phyloP scores from a whole-genome alignment of 2,888 invertebrate species.

The Brachypterus glaber region DNA sequence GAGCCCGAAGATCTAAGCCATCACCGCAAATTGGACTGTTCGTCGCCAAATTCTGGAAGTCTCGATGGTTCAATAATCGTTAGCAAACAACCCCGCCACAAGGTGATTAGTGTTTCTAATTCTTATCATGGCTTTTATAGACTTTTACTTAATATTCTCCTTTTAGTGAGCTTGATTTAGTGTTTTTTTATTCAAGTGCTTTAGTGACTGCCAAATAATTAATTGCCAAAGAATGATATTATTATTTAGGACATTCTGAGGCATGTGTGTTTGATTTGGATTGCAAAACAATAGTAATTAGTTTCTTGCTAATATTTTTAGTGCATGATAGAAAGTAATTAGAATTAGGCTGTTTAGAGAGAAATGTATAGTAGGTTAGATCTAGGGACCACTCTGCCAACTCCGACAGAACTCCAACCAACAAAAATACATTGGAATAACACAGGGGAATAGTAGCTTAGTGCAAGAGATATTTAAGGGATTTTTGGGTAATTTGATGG shows the following conservation, averaged over 20 bases:
- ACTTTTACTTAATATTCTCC: too few relatives aligned
- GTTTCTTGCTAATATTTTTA: conserved; percentile 3
- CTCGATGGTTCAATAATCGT: conserved; percentile 49
- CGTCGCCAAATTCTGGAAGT: conserved; percentile 45
- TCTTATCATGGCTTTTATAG: neutral
- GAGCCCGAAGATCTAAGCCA: conserved; percentile 74
- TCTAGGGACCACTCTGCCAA: conserved; percentile 24
- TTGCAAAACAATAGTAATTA: neutral
- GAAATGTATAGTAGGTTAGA: conserved; percentile 24
- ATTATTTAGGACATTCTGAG: conserved; percentile 25
- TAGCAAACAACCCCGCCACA: conserved; percentile 46
- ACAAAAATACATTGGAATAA: neutral
- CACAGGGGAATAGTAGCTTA: too few relatives aligned
- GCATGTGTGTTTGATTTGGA: conserved; percentile 13
- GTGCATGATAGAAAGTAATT: conserved; percentile 16
- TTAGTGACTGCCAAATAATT: too few relatives aligned
- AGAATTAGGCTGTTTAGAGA: too few relatives aligned
- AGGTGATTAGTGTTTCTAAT: conserved; percentile 48
- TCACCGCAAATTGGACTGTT: conserved; percentile 54
- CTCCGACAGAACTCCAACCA: conserved; percentile 19
- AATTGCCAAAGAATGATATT: conserved; percentile 24
- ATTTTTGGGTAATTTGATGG: too few relatives aligned
- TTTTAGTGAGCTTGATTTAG: conserved; percentile 14
- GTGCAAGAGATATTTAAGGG: too few relatives aligned
- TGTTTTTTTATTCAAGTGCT: conserved; percentile 8